Conservation (phyloP, 2,888 invertebrate genomes). For the Tenthredo notha region DNA sequence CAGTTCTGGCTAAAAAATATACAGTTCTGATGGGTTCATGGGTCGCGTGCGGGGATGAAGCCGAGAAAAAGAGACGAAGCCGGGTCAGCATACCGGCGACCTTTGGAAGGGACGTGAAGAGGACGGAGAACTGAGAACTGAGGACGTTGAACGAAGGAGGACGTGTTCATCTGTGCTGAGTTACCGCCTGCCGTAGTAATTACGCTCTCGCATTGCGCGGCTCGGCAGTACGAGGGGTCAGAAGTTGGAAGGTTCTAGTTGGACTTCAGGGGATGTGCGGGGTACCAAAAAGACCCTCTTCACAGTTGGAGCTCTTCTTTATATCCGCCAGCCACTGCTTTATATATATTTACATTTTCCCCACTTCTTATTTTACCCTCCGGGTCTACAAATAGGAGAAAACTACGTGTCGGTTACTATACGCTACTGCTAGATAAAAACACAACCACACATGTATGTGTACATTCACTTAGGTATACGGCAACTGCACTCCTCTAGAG, state of each 20-base stretch:
- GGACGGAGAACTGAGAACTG: slow-evolving; percentile 32
- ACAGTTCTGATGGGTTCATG: slow-evolving; percentile 53
- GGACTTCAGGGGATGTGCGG: background rate
- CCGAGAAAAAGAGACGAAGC: slow-evolving; percentile 46
- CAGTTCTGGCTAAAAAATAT: slow-evolving; percentile 21
- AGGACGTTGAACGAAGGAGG: slow-evolving; percentile 54
- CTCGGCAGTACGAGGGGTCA: slow-evolving; percentile 52
- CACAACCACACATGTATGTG: background rate
- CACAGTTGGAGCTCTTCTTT: slow-evolving; percentile 34
- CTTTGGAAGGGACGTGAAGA: slow-evolving; percentile 22
- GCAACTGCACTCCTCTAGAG: slow-evolving; percentile 8
- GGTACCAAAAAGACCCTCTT: slow-evolving; percentile 14
- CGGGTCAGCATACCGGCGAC: slow-evolving; percentile 35
- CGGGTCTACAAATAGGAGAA: slow-evolving; percentile 13
- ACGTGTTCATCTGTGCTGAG: slow-evolving; percentile 66
- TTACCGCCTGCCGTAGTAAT: slow-evolving; percentile 66
- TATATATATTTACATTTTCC: slow-evolving; percentile 12
- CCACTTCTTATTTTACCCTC: background rate
- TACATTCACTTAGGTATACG: background rate
- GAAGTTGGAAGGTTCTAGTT: slow-evolving; percentile 15
- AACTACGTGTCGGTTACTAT: background rate
- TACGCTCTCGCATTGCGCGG: slow-evolving; percentile 67
- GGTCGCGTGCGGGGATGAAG: slow-evolving; percentile 38
- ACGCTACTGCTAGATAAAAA: background rate
- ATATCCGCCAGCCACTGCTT: background rate